Percentiles rank a stretch among this genome's conserved stretches.
These are phyloP conservation scores for Siniperca chuatsi DNA, from an alignment of 2,113 vertebrate genomes.

Conservation along the genomic window DNA sequence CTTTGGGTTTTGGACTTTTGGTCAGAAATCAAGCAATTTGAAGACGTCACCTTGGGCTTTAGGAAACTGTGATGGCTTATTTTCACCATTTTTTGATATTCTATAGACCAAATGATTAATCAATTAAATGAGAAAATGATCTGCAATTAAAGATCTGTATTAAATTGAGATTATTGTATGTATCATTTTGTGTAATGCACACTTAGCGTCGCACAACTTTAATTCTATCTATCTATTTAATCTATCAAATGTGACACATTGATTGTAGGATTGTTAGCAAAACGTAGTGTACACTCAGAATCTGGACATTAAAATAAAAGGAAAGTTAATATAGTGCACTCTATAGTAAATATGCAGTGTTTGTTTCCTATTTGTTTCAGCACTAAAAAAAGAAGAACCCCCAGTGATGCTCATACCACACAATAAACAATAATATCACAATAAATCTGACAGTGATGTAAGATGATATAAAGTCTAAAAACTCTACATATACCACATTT, in stretches of 20 bases:
- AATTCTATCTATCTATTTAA: too few species aligned
- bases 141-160: too few species aligned
- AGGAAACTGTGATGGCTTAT: too few species aligned
- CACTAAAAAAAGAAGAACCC: background rate
- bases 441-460: background rate
- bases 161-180: too few species aligned
- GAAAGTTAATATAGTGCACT: background rate
- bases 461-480: background rate
- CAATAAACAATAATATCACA: background rate
- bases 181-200: too few species aligned
- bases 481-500: slow-evolving; percentile 12
- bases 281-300: background rate
- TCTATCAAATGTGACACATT: background rate
- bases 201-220: background rate
- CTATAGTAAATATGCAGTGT: background rate
- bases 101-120: too few species aligned
- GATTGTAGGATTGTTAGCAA: background rate
- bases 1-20: too few species aligned
- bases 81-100: too few species aligned
- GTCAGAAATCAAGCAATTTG: too few species aligned
- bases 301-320: too few species aligned
- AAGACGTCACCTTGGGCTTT: too few species aligned
- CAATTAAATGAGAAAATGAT: too few species aligned
- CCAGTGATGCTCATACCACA: background rate
- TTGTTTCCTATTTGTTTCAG: background rate